Evolutionary conservation across 2,113 vertebrate species (phyloP).

Genomic region (Pterocles gutturalis): DNA sequence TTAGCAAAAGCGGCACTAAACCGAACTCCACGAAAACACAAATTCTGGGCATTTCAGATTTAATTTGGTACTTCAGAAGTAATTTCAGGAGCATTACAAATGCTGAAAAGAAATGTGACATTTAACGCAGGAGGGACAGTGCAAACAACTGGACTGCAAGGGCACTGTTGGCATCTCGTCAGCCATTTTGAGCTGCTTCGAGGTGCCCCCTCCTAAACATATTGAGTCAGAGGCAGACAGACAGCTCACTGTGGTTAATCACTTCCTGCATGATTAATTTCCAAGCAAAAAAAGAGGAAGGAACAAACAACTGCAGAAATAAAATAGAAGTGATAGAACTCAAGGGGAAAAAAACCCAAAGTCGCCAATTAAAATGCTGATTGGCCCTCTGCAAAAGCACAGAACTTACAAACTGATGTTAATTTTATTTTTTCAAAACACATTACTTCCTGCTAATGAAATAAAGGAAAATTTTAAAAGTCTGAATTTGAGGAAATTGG

Average conservation of each 20-base stretch:
- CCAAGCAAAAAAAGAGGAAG: constrained; percentile 62
- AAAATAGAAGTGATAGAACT: constrained; percentile 29
- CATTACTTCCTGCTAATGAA: background rate
- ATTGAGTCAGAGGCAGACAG: constrained; percentile 74
- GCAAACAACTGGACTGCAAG: background rate
- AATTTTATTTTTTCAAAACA: background rate
- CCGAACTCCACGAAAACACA: background rate
- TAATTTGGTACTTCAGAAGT: background rate
- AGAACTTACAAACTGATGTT: background rate
- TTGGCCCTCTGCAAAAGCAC: background rate
- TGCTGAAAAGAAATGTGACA: background rate
- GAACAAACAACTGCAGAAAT: constrained; percentile 51
- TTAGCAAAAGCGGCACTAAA: background rate
- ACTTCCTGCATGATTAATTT: constrained; percentile 83
- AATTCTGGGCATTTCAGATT: background rate
- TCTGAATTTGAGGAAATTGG: background rate
- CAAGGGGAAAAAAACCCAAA: background rate
- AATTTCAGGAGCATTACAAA: background rate
- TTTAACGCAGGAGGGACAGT: background rate
- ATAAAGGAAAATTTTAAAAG: background rate
- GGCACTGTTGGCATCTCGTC: background rate
- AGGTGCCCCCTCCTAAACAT: background rate
- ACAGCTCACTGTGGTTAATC: constrained; percentile 75
- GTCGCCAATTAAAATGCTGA: background rate
- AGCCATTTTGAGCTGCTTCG: constrained; percentile 59